A percentile compares a stretch with the other conserved stretches of the same genome.
These are phyloP conservation scores for Caenorhabditis imperialis DNA, from an alignment of 2,888 invertebrate species.

Conservation along the genomic window DNA sequence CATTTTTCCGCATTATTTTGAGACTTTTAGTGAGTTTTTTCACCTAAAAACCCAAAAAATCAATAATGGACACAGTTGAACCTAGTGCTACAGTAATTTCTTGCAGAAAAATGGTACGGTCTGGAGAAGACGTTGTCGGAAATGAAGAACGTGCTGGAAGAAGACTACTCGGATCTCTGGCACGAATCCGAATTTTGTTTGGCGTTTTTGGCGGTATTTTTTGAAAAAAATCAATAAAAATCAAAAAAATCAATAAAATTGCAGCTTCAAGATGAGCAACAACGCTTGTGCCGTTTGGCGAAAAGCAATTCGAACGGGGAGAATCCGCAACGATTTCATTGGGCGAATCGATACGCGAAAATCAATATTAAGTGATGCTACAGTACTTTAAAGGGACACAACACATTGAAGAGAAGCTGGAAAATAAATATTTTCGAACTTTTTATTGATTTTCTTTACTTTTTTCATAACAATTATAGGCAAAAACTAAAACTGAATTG, in stretches of 20 bases:
- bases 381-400: too few species aligned
- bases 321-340: slow-evolving; percentile 49
- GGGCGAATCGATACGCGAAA: slow-evolving; percentile 52
- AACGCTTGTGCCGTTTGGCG: slow-evolving; percentile 29
- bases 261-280: slow-evolving; percentile 48
- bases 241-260: too few species aligned
- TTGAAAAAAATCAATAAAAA: neutral
- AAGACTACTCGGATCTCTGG: slow-evolving; percentile 47
- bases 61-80: too few species aligned
- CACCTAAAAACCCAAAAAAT: too few species aligned
- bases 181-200: slow-evolving; percentile 48
- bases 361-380: slow-evolving; percentile 45
- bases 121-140: slow-evolving; percentile 27
- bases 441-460: neutral
- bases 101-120: slow-evolving; percentile 40
- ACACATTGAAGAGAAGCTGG: too few species aligned
- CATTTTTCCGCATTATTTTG: slow-evolving; percentile 44
- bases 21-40: slow-evolving; percentile 42
- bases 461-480: neutral
- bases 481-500: neutral
- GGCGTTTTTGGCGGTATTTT: slow-evolving; percentile 42
- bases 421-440: too few species aligned
- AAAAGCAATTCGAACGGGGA: slow-evolving; percentile 42
- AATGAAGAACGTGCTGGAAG: slow-evolving; percentile 45
- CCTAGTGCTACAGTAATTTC: neutral